Percentiles rank a stretch among this genome's conserved stretches.
phyloP scores from a whole-genome alignment of 2,113 vertebrate species.

The Sinosuthora webbiana region DNA sequence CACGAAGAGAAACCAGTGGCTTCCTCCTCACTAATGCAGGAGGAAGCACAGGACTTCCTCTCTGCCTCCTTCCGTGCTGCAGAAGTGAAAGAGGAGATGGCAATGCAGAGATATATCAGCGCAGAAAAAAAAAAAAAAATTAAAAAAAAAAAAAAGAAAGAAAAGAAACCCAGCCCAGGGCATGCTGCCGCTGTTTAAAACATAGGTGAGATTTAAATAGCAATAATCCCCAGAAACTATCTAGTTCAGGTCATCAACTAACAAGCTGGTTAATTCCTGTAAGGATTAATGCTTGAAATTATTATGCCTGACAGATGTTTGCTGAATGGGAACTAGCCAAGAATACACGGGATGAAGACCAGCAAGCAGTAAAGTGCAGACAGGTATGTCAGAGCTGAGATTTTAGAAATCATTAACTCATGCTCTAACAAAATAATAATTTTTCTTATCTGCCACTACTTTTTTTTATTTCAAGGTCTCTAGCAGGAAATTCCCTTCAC shows the following conservation, averaged over 20 bases:
- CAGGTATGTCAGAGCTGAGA: not conserved
- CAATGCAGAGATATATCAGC: not conserved
- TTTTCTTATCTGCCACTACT: not conserved
- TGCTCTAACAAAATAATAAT: not conserved
- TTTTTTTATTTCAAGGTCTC: not conserved
- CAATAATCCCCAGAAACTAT: slow-evolving; percentile 51
- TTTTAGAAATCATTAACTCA: not conserved
- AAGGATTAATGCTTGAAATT: slow-evolving; percentile 57
- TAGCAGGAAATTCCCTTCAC: not conserved
- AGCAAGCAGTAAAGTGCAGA: not conserved
- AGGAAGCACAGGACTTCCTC: slow-evolving; percentile 60
- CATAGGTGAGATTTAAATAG: slow-evolving; percentile 45
- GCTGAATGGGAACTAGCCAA: not conserved
- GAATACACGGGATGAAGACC: not conserved
- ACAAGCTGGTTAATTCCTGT: slow-evolving; percentile 44
- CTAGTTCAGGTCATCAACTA: slow-evolving; percentile 46
- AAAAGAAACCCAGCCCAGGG: not conserved
- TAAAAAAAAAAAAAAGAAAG: not conserved
- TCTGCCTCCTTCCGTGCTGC: not conserved
- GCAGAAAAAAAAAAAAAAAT: not conserved
- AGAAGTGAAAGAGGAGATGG: not conserved
- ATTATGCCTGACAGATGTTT: slow-evolving; percentile 26
- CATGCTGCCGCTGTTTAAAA: not conserved
- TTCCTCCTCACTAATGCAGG: slow-evolving; percentile 23
- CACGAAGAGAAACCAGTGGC: not conserved